phyloP scores from a whole-genome alignment of 2,797 vertebrate species.

The Erpetoichthys calabaricus region DNA sequence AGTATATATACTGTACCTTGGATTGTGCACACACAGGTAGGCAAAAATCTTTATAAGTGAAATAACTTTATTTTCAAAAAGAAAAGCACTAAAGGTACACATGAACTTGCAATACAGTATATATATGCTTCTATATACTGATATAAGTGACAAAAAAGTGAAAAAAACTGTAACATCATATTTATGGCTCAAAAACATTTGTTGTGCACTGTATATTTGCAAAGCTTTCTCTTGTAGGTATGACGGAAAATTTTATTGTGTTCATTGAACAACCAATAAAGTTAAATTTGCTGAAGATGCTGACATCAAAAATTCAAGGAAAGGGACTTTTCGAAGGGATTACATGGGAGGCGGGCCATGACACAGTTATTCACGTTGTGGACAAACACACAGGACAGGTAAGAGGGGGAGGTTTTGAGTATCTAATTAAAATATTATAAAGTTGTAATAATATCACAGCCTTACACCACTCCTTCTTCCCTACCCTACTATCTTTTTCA shows the following conservation, averaged over 20 bases:
- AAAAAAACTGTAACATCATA: neutral
- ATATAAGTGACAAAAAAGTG: too few relatives aligned
- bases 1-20: too few relatives aligned
- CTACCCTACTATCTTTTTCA: too few relatives aligned
- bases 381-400: conserved; percentile 78
- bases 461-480: too few relatives aligned
- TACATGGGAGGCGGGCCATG: conserved; percentile 71
- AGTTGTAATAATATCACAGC: too few relatives aligned
- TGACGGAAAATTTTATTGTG: conserved; percentile 84
- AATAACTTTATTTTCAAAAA: too few relatives aligned
- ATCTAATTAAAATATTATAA: too few relatives aligned
- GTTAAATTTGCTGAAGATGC: conserved; percentile 68
- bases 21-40: too few relatives aligned
- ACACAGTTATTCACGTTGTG: conserved; percentile 68
- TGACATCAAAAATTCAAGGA: conserved; percentile 57
- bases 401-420: neutral
- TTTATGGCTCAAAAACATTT: neutral
- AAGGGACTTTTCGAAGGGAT: conserved; percentile 53
- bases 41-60: too few relatives aligned
- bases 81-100: too few relatives aligned
- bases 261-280: conserved; percentile 83
- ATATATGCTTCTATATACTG: too few relatives aligned
- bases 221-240: conserved; percentile 43
- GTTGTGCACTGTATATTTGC: neutral
- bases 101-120: too few relatives aligned